These are phyloP conservation scores for Gadopsis bispinosus DNA, from an alignment of 2,797 vertebrate genomes.

Conservation along the genomic window DNA sequence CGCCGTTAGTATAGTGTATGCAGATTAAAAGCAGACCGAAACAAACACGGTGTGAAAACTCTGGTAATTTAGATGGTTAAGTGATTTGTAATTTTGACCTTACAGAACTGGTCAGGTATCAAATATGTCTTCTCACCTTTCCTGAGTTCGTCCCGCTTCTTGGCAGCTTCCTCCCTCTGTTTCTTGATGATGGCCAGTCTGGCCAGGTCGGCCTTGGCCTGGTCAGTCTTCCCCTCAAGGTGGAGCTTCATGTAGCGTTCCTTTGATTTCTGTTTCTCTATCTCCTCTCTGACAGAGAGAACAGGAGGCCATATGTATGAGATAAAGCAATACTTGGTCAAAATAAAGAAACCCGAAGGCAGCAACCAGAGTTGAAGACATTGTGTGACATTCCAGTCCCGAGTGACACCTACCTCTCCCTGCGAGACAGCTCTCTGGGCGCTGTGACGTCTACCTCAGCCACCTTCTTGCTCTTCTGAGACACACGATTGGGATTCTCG, in stretches of 20 bases:
- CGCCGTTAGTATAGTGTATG: background rate
- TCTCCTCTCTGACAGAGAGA: slow-evolving; percentile 83
- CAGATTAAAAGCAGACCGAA: background rate
- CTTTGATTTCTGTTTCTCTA: slow-evolving; percentile 89
- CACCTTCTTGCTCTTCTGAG: slow-evolving; percentile 87
- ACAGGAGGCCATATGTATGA: background rate
- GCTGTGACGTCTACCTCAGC: slow-evolving; percentile 78
- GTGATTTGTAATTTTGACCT: background rate
- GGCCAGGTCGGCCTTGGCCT: slow-evolving; percentile 86
- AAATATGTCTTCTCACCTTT: slow-evolving; percentile 73
- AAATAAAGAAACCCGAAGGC: background rate
- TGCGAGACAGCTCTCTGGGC: slow-evolving; percentile 85
- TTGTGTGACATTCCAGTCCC: background rate
- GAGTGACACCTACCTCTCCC: slow-evolving; percentile 81
- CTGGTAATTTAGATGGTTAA: background rate
- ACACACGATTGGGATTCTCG: slow-evolving; percentile 87
- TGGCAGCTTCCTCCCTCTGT: slow-evolving; percentile 87
- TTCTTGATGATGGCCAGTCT: slow-evolving; percentile 89
- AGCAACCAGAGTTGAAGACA: background rate
- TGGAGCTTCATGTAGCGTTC: slow-evolving; percentile 89
- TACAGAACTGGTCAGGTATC: background rate
- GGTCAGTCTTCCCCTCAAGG: slow-evolving; percentile 88
- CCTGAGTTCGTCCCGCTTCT: slow-evolving; percentile 84
- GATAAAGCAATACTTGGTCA: background rate
- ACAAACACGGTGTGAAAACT: background rate